Percentiles rank a stretch among this genome's conserved stretches.
Conservation (phyloP, 1,140 invertebrate genomes). For the Heliconius hewitsoni region DNA sequence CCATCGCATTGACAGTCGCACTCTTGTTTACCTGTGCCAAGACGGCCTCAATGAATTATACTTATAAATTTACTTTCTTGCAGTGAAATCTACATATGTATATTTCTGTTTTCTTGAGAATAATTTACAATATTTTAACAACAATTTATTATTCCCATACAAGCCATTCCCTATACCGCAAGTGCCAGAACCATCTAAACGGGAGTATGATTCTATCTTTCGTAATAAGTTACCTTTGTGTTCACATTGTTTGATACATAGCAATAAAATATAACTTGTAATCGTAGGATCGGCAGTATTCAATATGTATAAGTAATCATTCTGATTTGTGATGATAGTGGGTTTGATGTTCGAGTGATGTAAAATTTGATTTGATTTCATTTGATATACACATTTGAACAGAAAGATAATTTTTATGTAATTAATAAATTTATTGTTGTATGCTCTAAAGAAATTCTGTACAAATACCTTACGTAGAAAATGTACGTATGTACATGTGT, state of each 20-base stretch:
- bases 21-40: too few relatives aligned
- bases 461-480: too few relatives aligned
- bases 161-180: background rate
- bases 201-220: constrained; percentile 60
- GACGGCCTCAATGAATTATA: too few relatives aligned
- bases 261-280: constrained; percentile 21
- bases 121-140: background rate
- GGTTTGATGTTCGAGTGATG: background rate
- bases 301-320: background rate
- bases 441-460: too few relatives aligned
- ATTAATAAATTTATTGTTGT: too few relatives aligned
- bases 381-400: too few relatives aligned
- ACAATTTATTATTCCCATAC: background rate
- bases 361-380: background rate
- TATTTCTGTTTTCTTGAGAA: too few relatives aligned
- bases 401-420: too few relatives aligned
- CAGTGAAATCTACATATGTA: too few relatives aligned
- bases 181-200: constrained; percentile 44
- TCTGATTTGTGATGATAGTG: background rate
- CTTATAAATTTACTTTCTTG: too few relatives aligned
- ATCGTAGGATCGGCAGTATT: constrained; percentile 2
- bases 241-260: constrained; percentile 35
- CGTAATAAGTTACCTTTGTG: constrained; percentile 51
- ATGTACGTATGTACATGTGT: too few relatives aligned
- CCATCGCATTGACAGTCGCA: too few relatives aligned